Conservation (phyloP, 2,888 invertebrate species). For the Archaeoteleia sp. region DNA sequence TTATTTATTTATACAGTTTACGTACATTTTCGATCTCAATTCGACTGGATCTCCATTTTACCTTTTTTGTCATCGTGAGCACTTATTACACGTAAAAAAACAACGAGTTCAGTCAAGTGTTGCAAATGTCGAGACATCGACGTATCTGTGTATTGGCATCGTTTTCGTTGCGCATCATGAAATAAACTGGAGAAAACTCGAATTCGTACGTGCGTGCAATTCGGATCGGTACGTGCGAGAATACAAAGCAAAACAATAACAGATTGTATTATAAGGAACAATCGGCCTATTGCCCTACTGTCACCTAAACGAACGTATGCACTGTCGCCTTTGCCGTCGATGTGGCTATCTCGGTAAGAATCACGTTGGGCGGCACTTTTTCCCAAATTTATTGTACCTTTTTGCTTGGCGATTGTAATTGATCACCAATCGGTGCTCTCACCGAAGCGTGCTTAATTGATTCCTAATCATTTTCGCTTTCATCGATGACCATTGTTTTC, state of each 20-base stretch:
- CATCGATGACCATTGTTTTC: too few species aligned
- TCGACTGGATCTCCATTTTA: constrained; percentile 29
- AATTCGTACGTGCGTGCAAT: constrained; percentile 60
- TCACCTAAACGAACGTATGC: constrained; percentile 4
- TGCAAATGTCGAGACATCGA: constrained; percentile 43
- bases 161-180: constrained; percentile 50
- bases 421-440: constrained; percentile 59
- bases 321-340: constrained; percentile 17
- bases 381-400: too few species aligned
- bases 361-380: too few species aligned
- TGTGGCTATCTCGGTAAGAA: too few species aligned
- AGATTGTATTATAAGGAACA: constrained; percentile 25
- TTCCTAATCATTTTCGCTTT: constrained; percentile 64
- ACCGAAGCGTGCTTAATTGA: constrained; percentile 62
- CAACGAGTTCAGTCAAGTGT: constrained; percentile 38
- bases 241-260: constrained; percentile 26
- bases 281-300: constrained; percentile 45
- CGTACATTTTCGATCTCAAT: too few species aligned
- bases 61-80: constrained; percentile 36
- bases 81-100: constrained; percentile 30
- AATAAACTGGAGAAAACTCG: constrained; percentile 56
- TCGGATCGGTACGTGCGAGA: constrained; percentile 50
- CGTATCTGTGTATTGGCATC: constrained; percentile 30
- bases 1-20: too few species aligned
- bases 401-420: constrained; percentile 57